These are phyloP conservation scores for Menidia menidia DNA, from an alignment of 2,797 vertebrate genomes.

Conservation along the genomic window DNA sequence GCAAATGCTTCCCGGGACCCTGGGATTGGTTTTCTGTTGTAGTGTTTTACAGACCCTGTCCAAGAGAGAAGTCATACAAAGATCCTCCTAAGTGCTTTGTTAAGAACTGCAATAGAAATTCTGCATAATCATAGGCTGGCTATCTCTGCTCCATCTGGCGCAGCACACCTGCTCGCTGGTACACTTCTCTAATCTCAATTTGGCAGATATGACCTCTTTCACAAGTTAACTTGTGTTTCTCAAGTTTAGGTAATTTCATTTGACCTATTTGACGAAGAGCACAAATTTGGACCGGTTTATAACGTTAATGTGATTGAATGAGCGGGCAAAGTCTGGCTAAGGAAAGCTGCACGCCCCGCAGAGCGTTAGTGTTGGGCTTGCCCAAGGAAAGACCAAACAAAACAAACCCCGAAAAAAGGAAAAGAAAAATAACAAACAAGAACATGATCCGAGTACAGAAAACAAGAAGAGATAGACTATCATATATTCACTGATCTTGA, in stretches of 20 bases:
- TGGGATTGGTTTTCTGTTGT: conserved; percentile 62
- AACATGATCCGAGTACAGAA: conserved; percentile 53
- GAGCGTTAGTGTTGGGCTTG: conserved; percentile 65
- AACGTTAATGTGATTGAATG: conserved; percentile 49
- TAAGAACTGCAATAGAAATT: conserved; percentile 76
- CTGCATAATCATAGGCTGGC: conserved; percentile 80
- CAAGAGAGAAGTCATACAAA: conserved; percentile 63
- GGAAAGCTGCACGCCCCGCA: conserved; percentile 65
- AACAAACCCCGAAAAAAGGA: conserved; percentile 16
- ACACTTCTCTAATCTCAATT: conserved; percentile 83
- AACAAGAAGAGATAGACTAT: conserved; percentile 68
- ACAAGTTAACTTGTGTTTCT: conserved; percentile 69
- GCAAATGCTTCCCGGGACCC: conserved; percentile 73
- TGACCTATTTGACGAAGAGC: conserved; percentile 71
- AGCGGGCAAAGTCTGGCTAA: conserved; percentile 56
- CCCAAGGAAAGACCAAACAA: conserved; percentile 41
- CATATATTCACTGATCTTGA: conserved; percentile 79
- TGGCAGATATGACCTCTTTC: conserved; percentile 82
- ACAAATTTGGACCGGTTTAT: conserved; percentile 66
- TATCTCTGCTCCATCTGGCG: conserved; percentile 73
- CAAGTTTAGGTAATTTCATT: conserved; percentile 74
- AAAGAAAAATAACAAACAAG: conserved; percentile 12
- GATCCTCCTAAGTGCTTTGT: conserved; percentile 79
- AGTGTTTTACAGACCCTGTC: conserved; percentile 78
- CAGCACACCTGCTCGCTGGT: conserved; percentile 77